Evolutionary conservation across 30 jellyfish, hydroid and myxozoan genomes (phyloP).

Genomic region (Pelagia noctiluca): DNA sequence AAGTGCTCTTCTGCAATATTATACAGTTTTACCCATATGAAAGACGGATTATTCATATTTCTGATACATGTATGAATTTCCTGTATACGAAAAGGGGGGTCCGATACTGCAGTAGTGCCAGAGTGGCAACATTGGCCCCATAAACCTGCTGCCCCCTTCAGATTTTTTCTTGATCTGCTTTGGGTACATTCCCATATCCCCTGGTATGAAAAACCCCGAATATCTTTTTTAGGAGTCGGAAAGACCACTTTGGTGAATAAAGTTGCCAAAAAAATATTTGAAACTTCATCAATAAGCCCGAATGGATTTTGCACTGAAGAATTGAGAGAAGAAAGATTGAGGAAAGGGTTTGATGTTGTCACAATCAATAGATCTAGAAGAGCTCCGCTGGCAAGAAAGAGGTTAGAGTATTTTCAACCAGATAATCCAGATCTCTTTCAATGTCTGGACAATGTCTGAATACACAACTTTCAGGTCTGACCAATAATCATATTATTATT

Average conservation of each 20-base stretch:
- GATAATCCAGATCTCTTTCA: background rate
- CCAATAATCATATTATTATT: background rate
- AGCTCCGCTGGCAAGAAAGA: conserved; percentile 75
- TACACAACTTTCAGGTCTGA: background rate
- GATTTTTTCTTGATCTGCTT: too few relatives aligned
- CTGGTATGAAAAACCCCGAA: background rate
- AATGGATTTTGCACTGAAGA: conserved; percentile 85
- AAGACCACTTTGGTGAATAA: conserved; percentile 73
- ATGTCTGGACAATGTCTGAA: too few relatives aligned
- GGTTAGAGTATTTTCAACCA: conserved; percentile 6
- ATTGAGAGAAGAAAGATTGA: conserved; percentile 46
- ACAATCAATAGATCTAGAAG: conserved; percentile 30
- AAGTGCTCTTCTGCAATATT: too few relatives aligned
- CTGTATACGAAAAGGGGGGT: too few relatives aligned
- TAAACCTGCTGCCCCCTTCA: too few relatives aligned
- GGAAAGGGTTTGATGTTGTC: conserved; percentile 88
- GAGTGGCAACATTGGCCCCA: too few relatives aligned
- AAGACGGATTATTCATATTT: too few relatives aligned
- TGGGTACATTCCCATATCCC: too few relatives aligned
- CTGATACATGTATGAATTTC: too few relatives aligned
- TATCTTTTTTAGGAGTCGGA: conserved; percentile 78
- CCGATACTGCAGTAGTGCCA: too few relatives aligned
- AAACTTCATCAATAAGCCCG: background rate
- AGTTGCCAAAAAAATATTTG: conserved; percentile 46
- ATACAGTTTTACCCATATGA: too few relatives aligned